Evolutionary conservation across 2,113 vertebrate genomes (phyloP).

Genomic region (Sinocyclocheilus maitianheensis): DNA sequence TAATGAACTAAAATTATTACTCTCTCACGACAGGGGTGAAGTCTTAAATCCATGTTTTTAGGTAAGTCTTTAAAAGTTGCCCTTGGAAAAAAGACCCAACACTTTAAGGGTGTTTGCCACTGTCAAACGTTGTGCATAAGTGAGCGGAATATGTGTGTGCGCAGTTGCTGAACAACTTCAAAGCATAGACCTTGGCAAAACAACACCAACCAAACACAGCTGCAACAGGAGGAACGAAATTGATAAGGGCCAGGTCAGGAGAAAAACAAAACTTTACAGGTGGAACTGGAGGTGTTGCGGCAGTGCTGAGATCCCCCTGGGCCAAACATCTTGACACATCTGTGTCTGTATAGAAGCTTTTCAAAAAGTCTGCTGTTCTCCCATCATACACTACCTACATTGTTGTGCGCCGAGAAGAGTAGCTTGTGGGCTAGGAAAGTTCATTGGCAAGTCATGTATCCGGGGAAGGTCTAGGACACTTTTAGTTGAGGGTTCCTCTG

Average conservation of each 20-base stretch:
- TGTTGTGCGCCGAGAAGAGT: conserved; percentile 7
- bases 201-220: neutral
- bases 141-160: neutral
- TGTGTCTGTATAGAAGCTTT: neutral
- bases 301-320: conserved; percentile 3
- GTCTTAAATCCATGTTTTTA: conserved; percentile 8
- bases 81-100: neutral
- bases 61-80: conserved; percentile 8
- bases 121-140: neutral
- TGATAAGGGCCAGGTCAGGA: neutral
- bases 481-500: conserved; percentile 88
- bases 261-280: neutral
- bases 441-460: conserved; percentile 10
- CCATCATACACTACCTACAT: neutral
- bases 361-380: neutral
- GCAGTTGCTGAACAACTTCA: neutral
- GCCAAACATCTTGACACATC: neutral
- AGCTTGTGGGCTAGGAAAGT: neutral
- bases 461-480: conserved; percentile 25
- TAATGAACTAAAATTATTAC: conserved; percentile 20
- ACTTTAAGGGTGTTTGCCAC: neutral
- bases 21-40: neutral
- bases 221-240: neutral
- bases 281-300: neutral
- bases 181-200: conserved; percentile 16